A percentile compares a stretch with the other conserved stretches of the same genome.
Conservation (phyloP, 2,797 vertebrate genomes). For the Amblyraja radiata region DNA sequence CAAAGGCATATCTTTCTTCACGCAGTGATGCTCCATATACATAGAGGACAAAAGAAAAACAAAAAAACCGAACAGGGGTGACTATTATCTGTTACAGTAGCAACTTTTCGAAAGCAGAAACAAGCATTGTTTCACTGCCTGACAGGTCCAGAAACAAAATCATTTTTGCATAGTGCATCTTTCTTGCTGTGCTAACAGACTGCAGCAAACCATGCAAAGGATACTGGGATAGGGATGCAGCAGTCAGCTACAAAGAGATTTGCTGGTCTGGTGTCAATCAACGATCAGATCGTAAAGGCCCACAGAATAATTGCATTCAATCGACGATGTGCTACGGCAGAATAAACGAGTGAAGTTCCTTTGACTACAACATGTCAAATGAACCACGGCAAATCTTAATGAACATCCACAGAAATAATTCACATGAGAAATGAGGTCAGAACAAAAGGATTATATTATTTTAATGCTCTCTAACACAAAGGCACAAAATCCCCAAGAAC, state of each 20-base stretch:
- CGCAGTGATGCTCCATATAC: slow-evolving; percentile 44
- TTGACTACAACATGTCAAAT: not conserved
- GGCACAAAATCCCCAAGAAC: not conserved
- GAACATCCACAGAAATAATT: not conserved
- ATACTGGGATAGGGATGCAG: slow-evolving; percentile 73
- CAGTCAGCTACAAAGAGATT: slow-evolving; percentile 63
- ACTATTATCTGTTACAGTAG: slow-evolving; percentile 48
- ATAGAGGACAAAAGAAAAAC: slow-evolving; percentile 56
- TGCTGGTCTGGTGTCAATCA: slow-evolving; percentile 56
- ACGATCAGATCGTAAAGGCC: slow-evolving; percentile 60
- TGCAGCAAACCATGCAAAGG: slow-evolving; percentile 72
- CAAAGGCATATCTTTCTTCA: slow-evolving; percentile 51
- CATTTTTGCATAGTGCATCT: slow-evolving; percentile 68
- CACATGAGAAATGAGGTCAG: not conserved
- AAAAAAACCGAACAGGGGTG: slow-evolving; percentile 55
- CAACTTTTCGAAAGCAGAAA: slow-evolving; percentile 53
- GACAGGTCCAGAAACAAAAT: slow-evolving; percentile 57
- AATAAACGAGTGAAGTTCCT: slow-evolving; percentile 45
- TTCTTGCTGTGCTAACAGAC: slow-evolving; percentile 68
- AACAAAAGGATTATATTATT: not conserved
- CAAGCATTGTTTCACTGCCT: slow-evolving; percentile 44
- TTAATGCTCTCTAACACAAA: not conserved
- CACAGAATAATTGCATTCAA: slow-evolving; percentile 53
- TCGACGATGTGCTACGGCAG: slow-evolving; percentile 46
- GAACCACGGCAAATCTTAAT: not conserved